Evolutionary conservation across 1,140 invertebrate genomes (phyloP).

Genomic region (Eumeta japonica): DNA sequence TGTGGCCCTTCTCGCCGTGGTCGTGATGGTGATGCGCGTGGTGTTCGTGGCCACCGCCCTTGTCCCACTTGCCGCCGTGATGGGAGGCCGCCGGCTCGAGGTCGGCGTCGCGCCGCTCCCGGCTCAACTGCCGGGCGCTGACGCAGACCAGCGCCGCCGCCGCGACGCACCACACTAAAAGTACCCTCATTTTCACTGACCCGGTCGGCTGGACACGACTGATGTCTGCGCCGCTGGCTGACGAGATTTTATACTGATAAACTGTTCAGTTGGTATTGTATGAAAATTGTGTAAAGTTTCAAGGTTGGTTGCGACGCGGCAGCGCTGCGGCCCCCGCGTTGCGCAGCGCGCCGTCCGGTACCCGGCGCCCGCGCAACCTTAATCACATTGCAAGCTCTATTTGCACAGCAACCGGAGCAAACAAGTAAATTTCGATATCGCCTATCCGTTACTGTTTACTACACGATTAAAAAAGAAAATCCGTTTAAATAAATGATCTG

Average conservation of each 20-base stretch:
- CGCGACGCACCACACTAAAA: slow-evolving; percentile 33
- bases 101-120: slow-evolving; percentile 53
- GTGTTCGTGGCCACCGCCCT: slow-evolving; percentile 57
- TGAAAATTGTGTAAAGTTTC: slow-evolving; percentile 38
- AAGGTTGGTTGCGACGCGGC: slow-evolving; percentile 40
- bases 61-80: slow-evolving; percentile 60
- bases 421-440: too few species aligned
- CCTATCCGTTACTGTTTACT: too few species aligned
- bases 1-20: slow-evolving; percentile 57
- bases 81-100: slow-evolving; percentile 54
- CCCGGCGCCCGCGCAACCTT: neutral
- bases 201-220: slow-evolving; percentile 29
- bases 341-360: slow-evolving; percentile 21
- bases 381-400: too few species aligned
- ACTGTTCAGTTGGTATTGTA: slow-evolving; percentile 34
- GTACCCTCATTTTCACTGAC: slow-evolving; percentile 35
- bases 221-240: slow-evolving; percentile 23
- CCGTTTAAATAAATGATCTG: too few species aligned
- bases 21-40: slow-evolving; percentile 51
- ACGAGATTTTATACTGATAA: slow-evolving; percentile 42
- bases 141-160: slow-evolving; percentile 36
- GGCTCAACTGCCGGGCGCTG: slow-evolving; percentile 29
- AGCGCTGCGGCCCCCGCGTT: slow-evolving; percentile 20
- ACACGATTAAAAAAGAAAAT: too few species aligned
- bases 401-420: too few species aligned